Base-by-base conservation (phyloP, 2,888 invertebrate genomes). In the Ganaspis brasiliensis region DNA sequence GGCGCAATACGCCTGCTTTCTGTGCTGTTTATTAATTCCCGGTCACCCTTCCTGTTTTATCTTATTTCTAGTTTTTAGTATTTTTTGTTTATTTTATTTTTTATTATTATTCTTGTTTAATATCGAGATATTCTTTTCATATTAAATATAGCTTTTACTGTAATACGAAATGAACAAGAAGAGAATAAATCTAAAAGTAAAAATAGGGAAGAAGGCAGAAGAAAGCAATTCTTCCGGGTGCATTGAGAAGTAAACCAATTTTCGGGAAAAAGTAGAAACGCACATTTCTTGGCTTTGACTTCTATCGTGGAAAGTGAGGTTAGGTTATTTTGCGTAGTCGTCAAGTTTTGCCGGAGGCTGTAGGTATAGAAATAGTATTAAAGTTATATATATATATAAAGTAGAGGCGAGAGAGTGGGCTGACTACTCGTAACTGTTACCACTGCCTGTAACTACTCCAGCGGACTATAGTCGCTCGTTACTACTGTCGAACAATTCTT, bases 401-500 rank as follows among this genome's bases (percentile, higher is more conserved):
- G 19, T 57, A 19, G 24, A 57, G 26, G 16, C 16, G 12, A 21
- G 19, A 21, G 63, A 63, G 40, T 14, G 21, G 40, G 63, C 63
- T 63, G 40, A 63, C 63, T 63, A 6, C 12, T 21, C 19, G 31
- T 59, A 59, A 59, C n/a, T 26, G 57, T 59, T 59, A 59, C n/a
- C 31, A 31, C 57, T 14, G 24, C 19, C 3, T 37, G 19, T 61
- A 61, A 61, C 61, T 63, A 21, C 40, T 14, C 2, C 12, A 40
- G 19, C 63, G 21, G 40, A 40, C 40, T 63, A 24, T 6, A 40
- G 12, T 40, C n/a, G 31, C 14, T 10, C 57, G 57, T 59, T 63
- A 63, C 40, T 40, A 37, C 40, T 37, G 37, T 14, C 37, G 61
- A 63, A 40, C 61, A 63, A 19, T 63, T 40, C 61, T 63, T 63